Conservation (phyloP, 2,113 vertebrate species). For the Tachycineta bicolor region DNA sequence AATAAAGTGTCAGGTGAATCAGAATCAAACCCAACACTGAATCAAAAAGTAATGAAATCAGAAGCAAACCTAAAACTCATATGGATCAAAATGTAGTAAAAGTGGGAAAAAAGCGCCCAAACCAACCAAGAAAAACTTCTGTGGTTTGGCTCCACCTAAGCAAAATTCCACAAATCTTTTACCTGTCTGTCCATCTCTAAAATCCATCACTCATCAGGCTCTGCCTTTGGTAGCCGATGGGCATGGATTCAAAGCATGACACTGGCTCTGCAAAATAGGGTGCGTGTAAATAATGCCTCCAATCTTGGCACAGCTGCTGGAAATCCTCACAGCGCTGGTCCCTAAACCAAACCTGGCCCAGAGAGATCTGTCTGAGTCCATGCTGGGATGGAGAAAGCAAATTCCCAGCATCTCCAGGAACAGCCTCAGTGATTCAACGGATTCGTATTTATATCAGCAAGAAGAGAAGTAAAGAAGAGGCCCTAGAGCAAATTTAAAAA, state of each 20-base stretch:
- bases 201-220: background rate
- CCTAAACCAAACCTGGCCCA: background rate
- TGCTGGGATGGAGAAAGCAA: background rate
- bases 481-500: background rate
- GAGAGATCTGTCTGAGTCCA: background rate
- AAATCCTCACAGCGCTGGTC: background rate
- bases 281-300: background rate
- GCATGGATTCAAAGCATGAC: background rate
- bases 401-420: background rate
- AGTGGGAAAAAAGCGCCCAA: background rate
- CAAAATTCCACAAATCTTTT: background rate
- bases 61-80: background rate
- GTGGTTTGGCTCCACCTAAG: background rate
- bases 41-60: background rate
- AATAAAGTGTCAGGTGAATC: background rate
- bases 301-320: background rate
- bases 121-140: background rate
- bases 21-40: background rate
- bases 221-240: background rate
- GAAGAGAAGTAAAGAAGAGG: background rate
- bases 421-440: background rate
- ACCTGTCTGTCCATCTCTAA: background rate
- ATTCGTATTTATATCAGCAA: background rate
- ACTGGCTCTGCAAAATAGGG: background rate
- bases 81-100: background rate